Base-by-base conservation (phyloP, 2,797 vertebrate genomes). In the Ctenopoma multispine region DNA sequence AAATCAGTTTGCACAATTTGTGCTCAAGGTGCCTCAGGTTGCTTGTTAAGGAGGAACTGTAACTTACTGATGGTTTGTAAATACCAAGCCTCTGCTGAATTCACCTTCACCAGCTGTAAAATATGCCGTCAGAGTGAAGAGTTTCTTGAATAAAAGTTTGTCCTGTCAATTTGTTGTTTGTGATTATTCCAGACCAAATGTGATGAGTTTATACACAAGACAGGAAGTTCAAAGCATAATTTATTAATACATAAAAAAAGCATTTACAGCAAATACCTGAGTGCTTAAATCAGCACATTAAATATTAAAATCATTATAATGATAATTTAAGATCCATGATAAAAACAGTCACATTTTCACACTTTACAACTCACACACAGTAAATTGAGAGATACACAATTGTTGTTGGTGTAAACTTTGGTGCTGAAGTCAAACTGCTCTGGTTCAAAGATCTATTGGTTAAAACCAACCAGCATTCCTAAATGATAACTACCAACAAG, bases 201-300 rank as follows among this genome's bases (percentile, higher is more conserved):
- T 2, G 75, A 66, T 31, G 18, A 58, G 11, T 29, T 29, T 24
- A 14, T 55, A 7, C 24, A 18, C n/a, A 51, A 11, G 50, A 21
- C 7, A 36, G 9, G 21, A 60, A 23, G 50, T 85, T 92, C 77
- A 83, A 90, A 87, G 63, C 60, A 76, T 89, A 84, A 92, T 94
- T 94, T 93, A 94, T 92, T 93, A 72, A 88, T 54, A 90, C 74
- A 91, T 63, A 81, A 79, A 84, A 86, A 84, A 90, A 87, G 79
- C 85, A 81, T 86, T 89, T 85, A 86, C 75, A 85, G 69, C 72
- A 90, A 77, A 86, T 80, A 84, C 79, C 21, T 34, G 14, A 46
- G 69, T 79, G 81, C 82, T 63, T 62, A 70, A 79, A 81, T 81
- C 63, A 79, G 63, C 87, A 86, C 75, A 76, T 36, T 2, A n/a